Evolutionary conservation across 2,113 vertebrate genomes (phyloP), one percentile per base, ranked within the genome.

Genomic region (Laterallus jamaicensis): DNA sequence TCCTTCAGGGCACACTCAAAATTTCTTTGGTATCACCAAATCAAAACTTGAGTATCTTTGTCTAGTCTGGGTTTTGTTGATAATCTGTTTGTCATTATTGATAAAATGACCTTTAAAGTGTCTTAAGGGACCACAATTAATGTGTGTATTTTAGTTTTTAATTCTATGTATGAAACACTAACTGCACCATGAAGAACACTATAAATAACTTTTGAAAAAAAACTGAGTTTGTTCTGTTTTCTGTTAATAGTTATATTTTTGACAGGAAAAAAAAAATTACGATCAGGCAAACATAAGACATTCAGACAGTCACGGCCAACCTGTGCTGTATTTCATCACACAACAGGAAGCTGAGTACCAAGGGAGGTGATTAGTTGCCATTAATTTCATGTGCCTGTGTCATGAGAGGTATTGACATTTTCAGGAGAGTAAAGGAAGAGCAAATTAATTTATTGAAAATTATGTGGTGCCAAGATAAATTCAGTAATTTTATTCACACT

Each of bases 401-500:
- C 55, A 22, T 78, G 52, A 92, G 52, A 63, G 52, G 19, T 60
- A 75, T 47, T 83, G 79, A 86, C 26, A 77, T 77, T 91, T 95
- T 82, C 62, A 58, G 84, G 55, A 82, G 22, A 60, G 60, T 75
- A 78, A 87, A 75, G 29, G 31, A 78, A 89, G 73, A 94, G 6
- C 10, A 76, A 68, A 82, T 10, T 79, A 79, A 66, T 90, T 73
- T 77, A 74, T 82, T 63, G 60, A 88, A 92, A 92, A 81, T 40
- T 17, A 35, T 35, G 22, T 78, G 29, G 5, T 17, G 39, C 47
- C 19, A 75, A 75, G 47, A 47, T 92, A 90, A 83, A 82, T 80
- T 80, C 49, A n/a, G 24, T 66, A 59, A n/a, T 94, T 87, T 88
- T 66, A 70, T 97, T 94, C 83, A 80, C 9, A 28, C 58, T 92